These are phyloP conservation scores for Anarsia innoxiella DNA, from an alignment of 2,888 invertebrate species.

Conservation along the genomic window DNA sequence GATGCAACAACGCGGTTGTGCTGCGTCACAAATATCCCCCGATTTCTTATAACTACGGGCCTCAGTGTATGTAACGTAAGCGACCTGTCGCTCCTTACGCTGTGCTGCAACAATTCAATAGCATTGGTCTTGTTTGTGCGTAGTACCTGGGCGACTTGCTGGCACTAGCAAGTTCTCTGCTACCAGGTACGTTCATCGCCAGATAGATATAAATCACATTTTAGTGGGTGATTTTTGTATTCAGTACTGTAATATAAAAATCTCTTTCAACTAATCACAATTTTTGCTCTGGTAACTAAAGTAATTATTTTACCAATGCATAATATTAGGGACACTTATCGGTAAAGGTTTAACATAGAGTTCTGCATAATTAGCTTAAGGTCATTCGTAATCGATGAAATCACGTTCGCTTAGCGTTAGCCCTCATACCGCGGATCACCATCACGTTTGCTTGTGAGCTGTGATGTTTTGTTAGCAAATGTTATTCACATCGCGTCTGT, in stretches of 20 bases:
- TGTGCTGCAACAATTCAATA: constrained; percentile 2
- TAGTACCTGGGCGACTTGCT: constrained; percentile 71
- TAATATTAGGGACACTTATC: constrained; percentile 8
- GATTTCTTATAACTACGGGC: too few relatives aligned
- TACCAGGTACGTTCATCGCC: constrained; percentile 55
- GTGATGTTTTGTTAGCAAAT: constrained; percentile 62
- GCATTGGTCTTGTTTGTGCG: constrained; percentile 28
- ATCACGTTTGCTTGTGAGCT: constrained; percentile 64
- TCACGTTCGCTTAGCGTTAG: constrained; percentile 53
- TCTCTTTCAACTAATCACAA: constrained; percentile 63
- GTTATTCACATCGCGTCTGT: constrained; percentile 42
- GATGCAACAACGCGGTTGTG: too few relatives aligned
- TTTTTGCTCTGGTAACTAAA: constrained; percentile 40
- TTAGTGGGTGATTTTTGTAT: constrained; percentile 72
- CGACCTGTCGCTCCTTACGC: too few relatives aligned
- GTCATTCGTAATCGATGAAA: constrained; percentile 57
- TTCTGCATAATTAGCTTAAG: constrained; percentile 35
- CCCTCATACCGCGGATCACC: constrained; percentile 42
- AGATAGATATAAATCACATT: constrained; percentile 41
- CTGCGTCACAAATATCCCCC: too few relatives aligned
- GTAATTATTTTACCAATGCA: constrained; percentile 15
- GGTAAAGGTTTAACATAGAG: constrained; percentile 16
- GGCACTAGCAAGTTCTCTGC: constrained; percentile 65
- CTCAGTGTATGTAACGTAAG: too few relatives aligned
- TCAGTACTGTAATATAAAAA: constrained; percentile 58